phyloP scores from a whole-genome alignment of 37 sponge, comb jelly and placozoan genomes.

The Ianthella basta region DNA sequence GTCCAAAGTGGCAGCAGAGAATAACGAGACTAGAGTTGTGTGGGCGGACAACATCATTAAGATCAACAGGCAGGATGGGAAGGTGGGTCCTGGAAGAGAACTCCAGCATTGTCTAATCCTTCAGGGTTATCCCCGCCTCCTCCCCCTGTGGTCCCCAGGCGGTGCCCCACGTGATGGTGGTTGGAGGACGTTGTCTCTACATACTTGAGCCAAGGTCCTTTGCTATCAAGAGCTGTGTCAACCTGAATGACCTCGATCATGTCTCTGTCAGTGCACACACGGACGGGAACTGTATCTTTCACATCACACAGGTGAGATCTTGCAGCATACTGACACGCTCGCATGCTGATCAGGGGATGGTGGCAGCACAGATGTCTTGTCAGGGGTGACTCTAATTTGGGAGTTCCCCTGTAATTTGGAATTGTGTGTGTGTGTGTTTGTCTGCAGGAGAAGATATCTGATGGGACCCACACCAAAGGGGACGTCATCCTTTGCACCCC shows the following conservation, averaged over 20 bases:
- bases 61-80: conserved; percentile 74
- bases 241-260: conserved; percentile 44
- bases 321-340: too few relatives aligned
- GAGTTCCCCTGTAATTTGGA: not conserved
- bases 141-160: conserved; percentile 45
- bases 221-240: conserved; percentile 60
- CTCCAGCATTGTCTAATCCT: too few relatives aligned
- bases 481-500: conserved; percentile 71
- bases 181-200: conserved; percentile 64
- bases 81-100: conserved; percentile 32
- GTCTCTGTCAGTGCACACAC: conserved; percentile 68
- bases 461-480: conserved; percentile 60
- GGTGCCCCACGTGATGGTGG: conserved; percentile 57
- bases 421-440: not conserved
- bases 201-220: conserved; percentile 73
- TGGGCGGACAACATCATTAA: conserved; percentile 88
- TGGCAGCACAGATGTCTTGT: too few relatives aligned
- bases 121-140: too few relatives aligned
- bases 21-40: conserved; percentile 65
- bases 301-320: conserved; percentile 78
- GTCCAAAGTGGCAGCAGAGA: conserved; percentile 53
- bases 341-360: too few relatives aligned
- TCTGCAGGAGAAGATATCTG: not conserved
- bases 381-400: not conserved
- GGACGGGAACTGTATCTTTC: conserved; percentile 73